phyloP scores from a whole-genome alignment of 2,888 invertebrate genomes.

The Lasioglossum figueresi region DNA sequence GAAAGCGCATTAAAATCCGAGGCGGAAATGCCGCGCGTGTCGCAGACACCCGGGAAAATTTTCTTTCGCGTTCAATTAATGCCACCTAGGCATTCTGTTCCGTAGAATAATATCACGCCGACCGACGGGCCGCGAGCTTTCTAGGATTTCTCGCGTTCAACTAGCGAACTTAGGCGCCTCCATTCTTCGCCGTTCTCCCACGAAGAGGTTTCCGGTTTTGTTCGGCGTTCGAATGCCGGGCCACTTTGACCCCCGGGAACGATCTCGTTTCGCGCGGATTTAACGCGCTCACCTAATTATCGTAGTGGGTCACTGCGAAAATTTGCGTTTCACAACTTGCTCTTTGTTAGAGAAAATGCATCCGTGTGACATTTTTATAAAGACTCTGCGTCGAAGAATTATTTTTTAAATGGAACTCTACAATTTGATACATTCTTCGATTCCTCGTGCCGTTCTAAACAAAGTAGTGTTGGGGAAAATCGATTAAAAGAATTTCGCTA shows the following conservation, averaged over 20 bases:
- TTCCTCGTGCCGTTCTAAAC: no score
- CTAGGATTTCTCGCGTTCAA: neutral
- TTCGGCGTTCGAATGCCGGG: neutral
- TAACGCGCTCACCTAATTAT: neutral
- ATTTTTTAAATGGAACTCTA: no score
- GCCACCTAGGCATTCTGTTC: neutral
- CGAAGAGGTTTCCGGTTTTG: neutral
- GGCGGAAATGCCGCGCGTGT: conserved; percentile 5
- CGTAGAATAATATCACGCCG: neutral
- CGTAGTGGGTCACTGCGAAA: no score
- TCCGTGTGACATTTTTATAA: no score
- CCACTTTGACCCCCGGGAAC: neutral
- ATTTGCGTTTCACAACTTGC: no score
- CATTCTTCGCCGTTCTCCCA: neutral
- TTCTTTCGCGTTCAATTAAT: conserved; percentile 6
- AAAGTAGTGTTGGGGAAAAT: no score
- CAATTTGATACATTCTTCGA: no score
- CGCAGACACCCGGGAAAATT: neutral
- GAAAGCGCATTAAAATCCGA: neutral
- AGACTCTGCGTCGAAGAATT: no score
- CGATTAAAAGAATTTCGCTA: no score
- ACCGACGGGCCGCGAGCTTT: neutral
- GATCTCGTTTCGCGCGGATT: neutral
- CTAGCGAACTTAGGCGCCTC: neutral
- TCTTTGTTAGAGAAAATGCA: no score